Evolutionary conservation across 2,888 invertebrate species (phyloP).

Genomic region (Drosophila nr. perissopoda): DNA sequence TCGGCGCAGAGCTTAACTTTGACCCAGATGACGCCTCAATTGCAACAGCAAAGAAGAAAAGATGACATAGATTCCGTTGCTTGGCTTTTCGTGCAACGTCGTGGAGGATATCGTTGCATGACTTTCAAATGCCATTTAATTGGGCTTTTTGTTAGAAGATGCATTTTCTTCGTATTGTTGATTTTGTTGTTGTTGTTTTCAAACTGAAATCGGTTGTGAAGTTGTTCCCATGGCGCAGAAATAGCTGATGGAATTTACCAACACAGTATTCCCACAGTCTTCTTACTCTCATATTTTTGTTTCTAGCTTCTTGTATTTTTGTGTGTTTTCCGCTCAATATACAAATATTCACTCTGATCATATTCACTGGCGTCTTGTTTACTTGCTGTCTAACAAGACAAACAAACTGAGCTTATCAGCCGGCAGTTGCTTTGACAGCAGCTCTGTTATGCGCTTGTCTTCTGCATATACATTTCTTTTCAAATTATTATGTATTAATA

Average conservation of each 20-base stretch:
- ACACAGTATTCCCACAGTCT: constrained; percentile 38
- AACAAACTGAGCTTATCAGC: constrained; percentile 49
- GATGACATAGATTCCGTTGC: constrained; percentile 55
- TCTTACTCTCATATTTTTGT: constrained; percentile 1
- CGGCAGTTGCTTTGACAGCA: constrained; percentile 11
- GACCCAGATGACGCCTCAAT: constrained; percentile 78
- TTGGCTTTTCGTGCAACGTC: constrained; percentile 37
- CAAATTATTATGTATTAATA: constrained; percentile 52
- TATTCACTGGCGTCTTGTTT: constrained; percentile 34
- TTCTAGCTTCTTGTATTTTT: neutral
- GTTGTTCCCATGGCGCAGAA: constrained; percentile 40
- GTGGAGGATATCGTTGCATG: constrained; percentile 41
- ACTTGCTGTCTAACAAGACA: constrained; percentile 34
- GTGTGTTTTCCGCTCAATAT: neutral
- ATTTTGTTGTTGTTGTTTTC: neutral
- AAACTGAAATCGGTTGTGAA: constrained; percentile 29
- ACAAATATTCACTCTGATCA: neutral
- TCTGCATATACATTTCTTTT: constrained; percentile 21
- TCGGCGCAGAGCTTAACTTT: constrained; percentile 64
- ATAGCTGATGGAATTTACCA: constrained; percentile 14
- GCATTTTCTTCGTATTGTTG: constrained; percentile 16
- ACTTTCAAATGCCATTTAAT: constrained; percentile 70
- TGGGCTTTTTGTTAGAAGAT: constrained; percentile 45
- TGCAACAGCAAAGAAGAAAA: constrained; percentile 59
- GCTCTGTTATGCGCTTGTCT: constrained; percentile 15